Base-by-base conservation (phyloP, 1,140 invertebrate species). In the Phocides pigmalion region DNA sequence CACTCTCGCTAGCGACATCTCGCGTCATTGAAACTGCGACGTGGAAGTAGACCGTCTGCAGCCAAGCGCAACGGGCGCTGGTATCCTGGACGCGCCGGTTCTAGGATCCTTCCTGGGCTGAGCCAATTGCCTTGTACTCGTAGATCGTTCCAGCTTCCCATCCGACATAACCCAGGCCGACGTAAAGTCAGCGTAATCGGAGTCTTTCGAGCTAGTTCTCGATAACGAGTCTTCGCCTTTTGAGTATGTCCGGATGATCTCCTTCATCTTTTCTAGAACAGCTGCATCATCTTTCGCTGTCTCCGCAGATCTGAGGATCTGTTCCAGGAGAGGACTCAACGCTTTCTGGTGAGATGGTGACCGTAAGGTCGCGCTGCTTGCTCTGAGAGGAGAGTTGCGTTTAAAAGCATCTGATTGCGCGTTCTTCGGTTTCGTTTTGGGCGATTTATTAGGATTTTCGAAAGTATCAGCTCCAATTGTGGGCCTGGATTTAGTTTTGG, bases 91-190 rank as follows among this genome's bases (percentile, higher is more conserved):
- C 14, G 73, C 64, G 0, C 72, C 76, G 28, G 49, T 61, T 15
- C 72, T 62, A 8, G 92, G 92, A 70, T 94, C 94, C 74, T 94
- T 94, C 63, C 94, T 90, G 0, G 93, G 93, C 1, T 89, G 80
- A 25, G 88, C 82, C 51, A 92, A 65, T 63, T 92, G 89, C 42
- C 87, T 82, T n/a, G 88, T 92, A 51, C 90, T 92, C 4, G 89
- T 90, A 9, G 90, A 92, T 50, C 93, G 89, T 63, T 93, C 94
- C 8, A 95, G 82, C 68, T 93, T 94, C 0, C 94, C 94, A 76
- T 95, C 95, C 64, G 93, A 94, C 84, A 95, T 94, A n/a, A 95
- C 94, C 95, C 95, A 95, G n/a, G 94, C 94, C 17, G 93, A 93
- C 4, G 95, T 94, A 61, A 95, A 95, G 51, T 95, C 94, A 64